A percentile compares a stretch with the other conserved stretches of the same genome.
phyloP scores from a whole-genome alignment of 1,140 invertebrate genomes.

The Hestina assimilis region DNA sequence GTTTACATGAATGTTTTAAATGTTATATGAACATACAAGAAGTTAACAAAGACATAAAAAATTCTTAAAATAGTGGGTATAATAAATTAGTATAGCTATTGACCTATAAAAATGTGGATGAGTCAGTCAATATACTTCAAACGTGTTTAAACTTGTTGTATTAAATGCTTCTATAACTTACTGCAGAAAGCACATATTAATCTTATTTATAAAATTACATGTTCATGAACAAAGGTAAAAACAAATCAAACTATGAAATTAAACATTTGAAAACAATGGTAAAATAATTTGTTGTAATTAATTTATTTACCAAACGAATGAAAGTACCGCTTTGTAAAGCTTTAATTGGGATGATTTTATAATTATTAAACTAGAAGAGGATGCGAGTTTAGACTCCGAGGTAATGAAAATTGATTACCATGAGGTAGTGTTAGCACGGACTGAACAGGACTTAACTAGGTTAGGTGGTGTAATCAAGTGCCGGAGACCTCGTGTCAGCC shows the following conservation, averaged over 20 bases:
- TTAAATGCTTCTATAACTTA: not conserved
- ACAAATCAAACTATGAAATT: too few relatives aligned
- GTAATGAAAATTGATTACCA: slow-evolving; percentile 4
- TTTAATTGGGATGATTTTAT: not conserved
- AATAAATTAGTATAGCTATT: not conserved
- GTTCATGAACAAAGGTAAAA: too few relatives aligned
- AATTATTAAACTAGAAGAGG: not conserved
- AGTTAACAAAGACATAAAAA: too few relatives aligned
- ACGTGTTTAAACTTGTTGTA: not conserved
- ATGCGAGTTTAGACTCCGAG: not conserved
- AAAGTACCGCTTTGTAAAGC: not conserved
- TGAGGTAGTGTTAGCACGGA: slow-evolving; percentile 2
- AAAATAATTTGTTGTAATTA: too few relatives aligned
- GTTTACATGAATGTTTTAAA: too few relatives aligned
- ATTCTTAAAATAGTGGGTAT: too few relatives aligned
- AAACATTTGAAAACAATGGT: too few relatives aligned
- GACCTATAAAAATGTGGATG: not conserved
- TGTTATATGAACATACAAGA: too few relatives aligned
- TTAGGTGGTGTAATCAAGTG: slow-evolving; percentile 4
- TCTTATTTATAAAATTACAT: too few relatives aligned
- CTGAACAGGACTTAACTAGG: slow-evolving; percentile 1
- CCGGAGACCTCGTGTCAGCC: slow-evolving; percentile 1
- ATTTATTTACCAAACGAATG: not conserved
- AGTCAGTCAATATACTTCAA: not conserved
- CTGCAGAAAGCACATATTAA: too few relatives aligned